These are phyloP conservation scores for Rhyacophila evoluta DNA, from an alignment of 2,888 invertebrate genomes.

Conservation along the genomic window DNA sequence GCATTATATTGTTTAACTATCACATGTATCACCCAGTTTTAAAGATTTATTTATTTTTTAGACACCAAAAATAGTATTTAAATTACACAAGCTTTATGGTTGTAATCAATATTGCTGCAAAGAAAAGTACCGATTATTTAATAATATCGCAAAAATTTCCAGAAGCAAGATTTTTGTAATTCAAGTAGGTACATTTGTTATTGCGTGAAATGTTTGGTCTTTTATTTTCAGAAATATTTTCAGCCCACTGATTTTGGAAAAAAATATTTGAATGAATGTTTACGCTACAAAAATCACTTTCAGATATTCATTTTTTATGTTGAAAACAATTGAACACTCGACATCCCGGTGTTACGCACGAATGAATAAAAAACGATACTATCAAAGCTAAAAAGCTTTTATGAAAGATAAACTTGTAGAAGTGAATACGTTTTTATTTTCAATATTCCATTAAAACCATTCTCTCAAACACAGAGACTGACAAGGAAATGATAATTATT, in stretches of 20 bases:
- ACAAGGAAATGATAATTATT: too few species aligned
- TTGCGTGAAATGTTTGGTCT: not conserved
- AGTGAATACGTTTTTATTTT: not conserved
- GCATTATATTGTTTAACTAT: too few species aligned
- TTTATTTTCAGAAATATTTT: constrained; percentile 16
- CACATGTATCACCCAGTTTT: too few species aligned
- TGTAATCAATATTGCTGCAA: too few species aligned
- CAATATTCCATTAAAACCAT: too few species aligned
- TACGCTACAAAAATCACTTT: constrained; percentile 18
- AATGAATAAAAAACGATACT: constrained; percentile 14
- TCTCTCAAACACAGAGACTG: too few species aligned
- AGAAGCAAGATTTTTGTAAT: too few species aligned
- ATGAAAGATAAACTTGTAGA: not conserved
- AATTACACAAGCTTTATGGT: too few species aligned
- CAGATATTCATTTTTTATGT: not conserved
- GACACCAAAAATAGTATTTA: too few species aligned
- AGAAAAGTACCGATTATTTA: too few species aligned
- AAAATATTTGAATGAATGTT: not conserved
- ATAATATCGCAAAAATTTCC: too few species aligned
- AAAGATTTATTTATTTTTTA: too few species aligned
- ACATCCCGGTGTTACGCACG: not conserved
- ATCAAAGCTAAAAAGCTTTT: constrained; percentile 6
- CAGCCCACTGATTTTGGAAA: not conserved
- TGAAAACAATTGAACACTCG: constrained; percentile 20
- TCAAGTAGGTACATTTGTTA: not conserved